Evolutionary conservation across 2,888 invertebrate genomes (phyloP).

Genomic region (Gortyna flavago): DNA sequence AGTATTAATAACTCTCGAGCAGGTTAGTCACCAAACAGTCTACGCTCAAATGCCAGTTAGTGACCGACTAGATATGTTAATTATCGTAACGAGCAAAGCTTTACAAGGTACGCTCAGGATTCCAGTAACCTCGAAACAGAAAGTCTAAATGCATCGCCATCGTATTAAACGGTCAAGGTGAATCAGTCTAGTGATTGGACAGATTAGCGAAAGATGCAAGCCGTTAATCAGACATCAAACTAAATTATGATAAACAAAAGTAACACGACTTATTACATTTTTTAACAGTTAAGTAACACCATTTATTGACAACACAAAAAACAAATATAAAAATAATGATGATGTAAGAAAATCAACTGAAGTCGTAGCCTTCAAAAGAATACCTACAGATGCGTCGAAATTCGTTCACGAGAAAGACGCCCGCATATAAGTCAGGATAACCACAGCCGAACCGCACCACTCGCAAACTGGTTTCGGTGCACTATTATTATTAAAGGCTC

Average conservation of each 20-base stretch:
- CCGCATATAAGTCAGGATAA: constrained; percentile 88
- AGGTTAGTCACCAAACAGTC: constrained; percentile 68
- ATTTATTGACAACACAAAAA: constrained; percentile 57
- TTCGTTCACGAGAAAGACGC: constrained; percentile 83
- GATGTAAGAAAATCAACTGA: constrained; percentile 61
- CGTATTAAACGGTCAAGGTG: constrained; percentile 84
- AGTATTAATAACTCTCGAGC: constrained; percentile 51
- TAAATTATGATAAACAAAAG: constrained; percentile 66
- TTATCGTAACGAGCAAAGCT: constrained; percentile 66
- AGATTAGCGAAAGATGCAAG: constrained; percentile 63
- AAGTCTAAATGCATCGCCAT: constrained; percentile 79
- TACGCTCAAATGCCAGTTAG: constrained; percentile 69
- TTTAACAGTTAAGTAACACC: constrained; percentile 49
- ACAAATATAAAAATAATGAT: constrained; percentile 57
- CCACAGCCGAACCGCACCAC: constrained; percentile 87
- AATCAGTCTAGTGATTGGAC: constrained; percentile 72
- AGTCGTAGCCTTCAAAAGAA: constrained; percentile 66
- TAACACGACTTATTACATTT: constrained; percentile 62
- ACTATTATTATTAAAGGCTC: constrained; percentile 90
- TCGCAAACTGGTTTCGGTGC: constrained; percentile 89
- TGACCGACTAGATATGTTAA: constrained; percentile 74
- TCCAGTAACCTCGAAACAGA: constrained; percentile 84
- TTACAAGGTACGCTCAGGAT: constrained; percentile 75
- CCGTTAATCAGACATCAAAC: constrained; percentile 53
- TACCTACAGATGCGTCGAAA: constrained; percentile 76